Conservation (phyloP, 2,797 vertebrate genomes). For the Ptychobarbus kaznakovi region DNA sequence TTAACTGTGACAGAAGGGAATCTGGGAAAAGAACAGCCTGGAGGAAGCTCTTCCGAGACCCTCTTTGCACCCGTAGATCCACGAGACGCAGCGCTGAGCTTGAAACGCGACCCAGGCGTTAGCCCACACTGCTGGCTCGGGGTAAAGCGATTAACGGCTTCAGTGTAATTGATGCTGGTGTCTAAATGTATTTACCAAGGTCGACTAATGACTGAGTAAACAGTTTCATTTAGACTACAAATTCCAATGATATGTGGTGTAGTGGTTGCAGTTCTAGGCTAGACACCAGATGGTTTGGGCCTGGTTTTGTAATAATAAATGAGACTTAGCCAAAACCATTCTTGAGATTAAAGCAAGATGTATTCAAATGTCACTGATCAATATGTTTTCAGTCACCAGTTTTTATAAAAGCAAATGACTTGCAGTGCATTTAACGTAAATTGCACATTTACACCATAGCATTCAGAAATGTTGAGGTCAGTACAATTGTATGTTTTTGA, state of each 20-base stretch:
- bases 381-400: neutral
- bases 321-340: neutral
- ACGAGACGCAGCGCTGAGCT: slow-evolving; percentile 32
- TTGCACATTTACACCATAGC: neutral
- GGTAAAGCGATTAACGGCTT: slow-evolving; percentile 10
- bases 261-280: neutral
- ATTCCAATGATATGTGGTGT: neutral
- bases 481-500: neutral
- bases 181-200: slow-evolving; percentile 34
- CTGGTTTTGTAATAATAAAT: slow-evolving; percentile 1
- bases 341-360: neutral
- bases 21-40: slow-evolving; percentile 38
- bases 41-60: slow-evolving; percentile 34
- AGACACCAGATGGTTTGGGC: neutral
- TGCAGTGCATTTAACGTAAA: neutral
- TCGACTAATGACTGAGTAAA: slow-evolving; percentile 16
- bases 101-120: slow-evolving; percentile 33
- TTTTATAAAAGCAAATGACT: neutral
- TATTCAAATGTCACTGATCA: neutral
- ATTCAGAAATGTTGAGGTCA: neutral
- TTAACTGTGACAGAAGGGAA: slow-evolving; percentile 52
- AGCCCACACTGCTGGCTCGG: slow-evolving; percentile 15
- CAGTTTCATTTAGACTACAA: neutral
- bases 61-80: slow-evolving; percentile 24
- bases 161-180: slow-evolving; percentile 23